Base-by-base conservation (phyloP, 1,140 invertebrate genomes). In the Araneus ventricosus region DNA sequence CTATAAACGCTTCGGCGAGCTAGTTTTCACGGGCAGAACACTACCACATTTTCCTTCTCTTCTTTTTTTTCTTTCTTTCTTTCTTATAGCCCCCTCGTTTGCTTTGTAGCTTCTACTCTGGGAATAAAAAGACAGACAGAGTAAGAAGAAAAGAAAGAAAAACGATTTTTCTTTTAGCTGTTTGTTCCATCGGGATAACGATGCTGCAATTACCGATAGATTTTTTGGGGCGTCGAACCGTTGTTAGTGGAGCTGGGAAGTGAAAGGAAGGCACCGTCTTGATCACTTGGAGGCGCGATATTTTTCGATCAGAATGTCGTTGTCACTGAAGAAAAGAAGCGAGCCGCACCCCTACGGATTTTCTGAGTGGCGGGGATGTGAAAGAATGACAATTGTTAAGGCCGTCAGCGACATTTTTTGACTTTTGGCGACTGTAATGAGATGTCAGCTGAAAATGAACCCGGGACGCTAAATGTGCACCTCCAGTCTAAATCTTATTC, bases 1-100 rank as follows among this genome's bases (percentile, higher is more conserved):
- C 89, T 91, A 91, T 91, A 91, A 91, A 91, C 80, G 89, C 89
- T 91, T 91, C 22, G 89, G 75, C 52, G 89, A 91, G 89, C 89
- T 91, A 91, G 79, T 91, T 91, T 91, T 90, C 87, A 37, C 52
- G 10, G 52, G 37, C 79, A 37, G 45, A 75, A 75, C 45, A 90
- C n/a, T 45, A 37, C 61, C 70, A 59, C 75, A 80, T 37, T 70
- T 88, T 88, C 70, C 75, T 41, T 24, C 39, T 79, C 37, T 89
- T 89, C 34, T 70, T 88, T 88, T 88, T 88, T 27, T 24, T 27
- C 2, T 22, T 41, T 30, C 24, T 80, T 89, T 57, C 63, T 27
- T 27, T 70, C 34, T 41, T 70, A 41, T 63, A 63, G 22, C 6
- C 24, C 59, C 59, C 30, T 75, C 70, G 70, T 75, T 75, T 37